phyloP scores from a whole-genome alignment of 92 coral and sea anemone genomes.

The Palythoa heliodiscus region DNA sequence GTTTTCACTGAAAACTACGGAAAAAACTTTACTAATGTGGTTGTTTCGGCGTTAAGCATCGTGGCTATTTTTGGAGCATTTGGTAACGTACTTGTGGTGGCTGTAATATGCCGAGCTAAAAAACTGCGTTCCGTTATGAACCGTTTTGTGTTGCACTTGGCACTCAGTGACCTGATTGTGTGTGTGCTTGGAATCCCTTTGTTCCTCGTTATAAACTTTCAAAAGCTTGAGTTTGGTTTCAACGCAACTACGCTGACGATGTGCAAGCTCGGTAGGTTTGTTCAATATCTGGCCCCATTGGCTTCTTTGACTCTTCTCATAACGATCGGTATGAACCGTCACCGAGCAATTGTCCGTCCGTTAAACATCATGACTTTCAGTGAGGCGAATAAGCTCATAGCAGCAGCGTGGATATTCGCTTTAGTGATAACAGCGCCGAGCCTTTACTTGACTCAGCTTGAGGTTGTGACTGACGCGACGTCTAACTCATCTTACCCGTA shows the following conservation, averaged over 20 bases:
- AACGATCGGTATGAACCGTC: constrained; percentile 84
- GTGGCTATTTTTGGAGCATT: constrained; percentile 75
- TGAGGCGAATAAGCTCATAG: constrained; percentile 72
- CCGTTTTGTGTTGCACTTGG: constrained; percentile 85
- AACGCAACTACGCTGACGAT: constrained; percentile 16
- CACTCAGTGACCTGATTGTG: constrained; percentile 79
- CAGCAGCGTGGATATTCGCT: constrained; percentile 80
- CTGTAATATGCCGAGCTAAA: constrained; percentile 71
- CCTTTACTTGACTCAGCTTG: constrained; percentile 62
- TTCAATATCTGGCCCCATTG: constrained; percentile 83
- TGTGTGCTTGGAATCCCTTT: constrained; percentile 75
- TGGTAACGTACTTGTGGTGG: constrained; percentile 74
- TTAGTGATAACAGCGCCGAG: constrained; percentile 68
- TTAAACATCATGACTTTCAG: constrained; percentile 73
- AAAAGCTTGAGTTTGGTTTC: constrained; percentile 2
- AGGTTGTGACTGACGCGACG: constrained; percentile 12
- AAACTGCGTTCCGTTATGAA: constrained; percentile 88
- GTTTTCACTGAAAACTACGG: constrained; percentile 35
- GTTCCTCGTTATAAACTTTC: constrained; percentile 72
- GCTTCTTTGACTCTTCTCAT: constrained; percentile 83
- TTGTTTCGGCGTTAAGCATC: constrained; percentile 52
- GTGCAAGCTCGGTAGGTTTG: constrained; percentile 77
- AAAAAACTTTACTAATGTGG: constrained; percentile 57
- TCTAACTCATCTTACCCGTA: constrained; percentile 57
- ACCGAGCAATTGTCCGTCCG: constrained; percentile 84